These are phyloP conservation scores for Myathropa florea DNA, from an alignment of 2,888 invertebrate species.

Conservation along the genomic window DNA sequence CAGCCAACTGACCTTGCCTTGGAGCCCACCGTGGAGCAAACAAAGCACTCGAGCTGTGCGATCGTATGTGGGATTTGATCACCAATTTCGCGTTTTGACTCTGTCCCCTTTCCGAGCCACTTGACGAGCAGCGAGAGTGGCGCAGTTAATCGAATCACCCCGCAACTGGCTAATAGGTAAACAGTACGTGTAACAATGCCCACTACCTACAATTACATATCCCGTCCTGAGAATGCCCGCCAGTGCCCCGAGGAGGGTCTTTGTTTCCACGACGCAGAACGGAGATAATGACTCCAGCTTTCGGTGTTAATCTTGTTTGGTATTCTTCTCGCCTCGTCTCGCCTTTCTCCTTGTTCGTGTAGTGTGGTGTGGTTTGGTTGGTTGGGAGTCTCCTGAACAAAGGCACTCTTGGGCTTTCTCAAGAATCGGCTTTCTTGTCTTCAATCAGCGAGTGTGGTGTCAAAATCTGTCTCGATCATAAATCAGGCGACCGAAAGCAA, in stretches of 20 bases:
- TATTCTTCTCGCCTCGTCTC: no score
- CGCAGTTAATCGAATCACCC: slow-evolving; percentile 19
- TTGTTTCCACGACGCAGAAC: slow-evolving; percentile 1
- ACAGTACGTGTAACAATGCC: slow-evolving; percentile 23
- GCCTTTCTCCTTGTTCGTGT: not conserved
- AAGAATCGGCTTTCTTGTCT: not conserved
- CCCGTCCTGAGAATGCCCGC: not conserved
- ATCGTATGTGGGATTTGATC: not conserved
- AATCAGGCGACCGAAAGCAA: not conserved
- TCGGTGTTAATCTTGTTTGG: not conserved
- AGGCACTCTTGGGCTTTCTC: not conserved
- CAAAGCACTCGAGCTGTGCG: not conserved
- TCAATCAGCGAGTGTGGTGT: not conserved
- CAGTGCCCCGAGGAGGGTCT: not conserved
- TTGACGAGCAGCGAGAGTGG: not conserved
- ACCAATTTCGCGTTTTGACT: slow-evolving; percentile 1
- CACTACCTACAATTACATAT: not conserved
- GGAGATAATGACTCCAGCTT: slow-evolving; percentile 15
- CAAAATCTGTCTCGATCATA: not conserved
- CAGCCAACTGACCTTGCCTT: slow-evolving; percentile 1
- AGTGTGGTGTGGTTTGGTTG: not conserved
- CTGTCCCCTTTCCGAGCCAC: not conserved
- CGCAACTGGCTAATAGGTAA: slow-evolving; percentile 8
- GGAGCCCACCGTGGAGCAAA: not conserved
- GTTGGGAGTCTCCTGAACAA: not conserved